phyloP scores from a whole-genome alignment of 2,113 vertebrate species.

The Charina bottae region DNA sequence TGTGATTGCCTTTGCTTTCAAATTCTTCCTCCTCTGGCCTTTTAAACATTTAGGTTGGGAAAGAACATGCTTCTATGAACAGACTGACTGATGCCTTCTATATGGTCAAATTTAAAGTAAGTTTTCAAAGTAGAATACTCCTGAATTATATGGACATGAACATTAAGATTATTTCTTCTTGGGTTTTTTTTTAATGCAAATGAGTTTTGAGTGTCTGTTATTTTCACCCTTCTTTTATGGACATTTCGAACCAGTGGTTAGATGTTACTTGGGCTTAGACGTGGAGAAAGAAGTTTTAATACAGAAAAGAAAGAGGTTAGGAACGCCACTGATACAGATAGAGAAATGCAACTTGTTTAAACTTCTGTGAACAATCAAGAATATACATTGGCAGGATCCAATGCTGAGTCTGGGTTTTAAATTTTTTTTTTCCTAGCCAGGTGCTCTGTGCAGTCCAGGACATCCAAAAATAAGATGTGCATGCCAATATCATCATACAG shows the following conservation, averaged over 20 bases:
- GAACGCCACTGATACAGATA: too few relatives aligned
- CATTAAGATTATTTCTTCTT: not conserved
- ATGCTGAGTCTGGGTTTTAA: too few relatives aligned
- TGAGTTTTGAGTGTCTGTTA: not conserved
- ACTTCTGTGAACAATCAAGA: too few relatives aligned
- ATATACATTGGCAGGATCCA: too few relatives aligned
- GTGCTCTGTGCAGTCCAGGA: too few relatives aligned
- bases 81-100: constrained; percentile 91
- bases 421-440: too few relatives aligned
- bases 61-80: constrained; percentile 86
- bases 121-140: constrained; percentile 29
- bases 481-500: too few relatives aligned
- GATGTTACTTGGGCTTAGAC: not conserved
- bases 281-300: too few relatives aligned
- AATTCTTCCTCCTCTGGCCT: not conserved
- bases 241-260: not conserved
- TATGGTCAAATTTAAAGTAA: constrained; percentile 96
- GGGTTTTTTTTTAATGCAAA: not conserved
- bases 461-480: too few relatives aligned
- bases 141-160: not conserved
- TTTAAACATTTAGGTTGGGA: constrained; percentile 79
- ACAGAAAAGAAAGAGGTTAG: too few relatives aligned
- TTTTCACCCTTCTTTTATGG: not conserved
- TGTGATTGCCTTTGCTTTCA: not conserved
- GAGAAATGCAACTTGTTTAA: too few relatives aligned